Evolutionary conservation across 2,113 vertebrate species (phyloP), one percentile per base, ranked within the genome.

Genomic region (Lophius piscatorius): DNA sequence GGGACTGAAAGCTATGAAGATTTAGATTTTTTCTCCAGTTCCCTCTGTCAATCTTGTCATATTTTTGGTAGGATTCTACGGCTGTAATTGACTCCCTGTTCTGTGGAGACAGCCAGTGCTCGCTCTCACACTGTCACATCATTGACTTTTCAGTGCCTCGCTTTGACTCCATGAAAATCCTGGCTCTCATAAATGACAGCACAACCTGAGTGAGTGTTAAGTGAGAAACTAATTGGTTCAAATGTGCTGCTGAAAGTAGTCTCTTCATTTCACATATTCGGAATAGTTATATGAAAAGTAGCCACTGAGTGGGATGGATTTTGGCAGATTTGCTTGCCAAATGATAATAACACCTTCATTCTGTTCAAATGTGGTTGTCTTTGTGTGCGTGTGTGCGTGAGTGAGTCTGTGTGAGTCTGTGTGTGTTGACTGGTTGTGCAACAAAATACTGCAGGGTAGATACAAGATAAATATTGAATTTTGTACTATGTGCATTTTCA

Each of bases 11-110:
- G 58, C 48, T 69, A 72, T 36, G 36, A 84, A 77, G 76, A 45
- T 80, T 84, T 70, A 40, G 72, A 72, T 68, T 72, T 61, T n/a
- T 42, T 48, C 40, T 83, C 77, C 81, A 80, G 72, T 76, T 85
- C 59, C 45, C 47, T 45, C 61, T 4, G 81, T 82, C 84, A 87
- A 84, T 89, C 87, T 83, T 10, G 2, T 20, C 2, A 12, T 40
- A 20, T 80, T 42, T 84, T 61, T 42, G 60, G 31, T 5, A 16
- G 40, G 40, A 48, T 50, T 74, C 59, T 58, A 78, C 52, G 50
- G 55, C 70, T 56, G 70, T 74, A 70, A 70, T 76, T 68, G 82
- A 78, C 57, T 57, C 58, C 69, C 70, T 49, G 40, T 55, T 67
- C 65, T 71, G 65, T 63, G 8, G 20, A 79, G 63, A 54, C 72